phyloP scores from a whole-genome alignment of 2,888 invertebrate genomes.

The Aphodius sticticus region DNA sequence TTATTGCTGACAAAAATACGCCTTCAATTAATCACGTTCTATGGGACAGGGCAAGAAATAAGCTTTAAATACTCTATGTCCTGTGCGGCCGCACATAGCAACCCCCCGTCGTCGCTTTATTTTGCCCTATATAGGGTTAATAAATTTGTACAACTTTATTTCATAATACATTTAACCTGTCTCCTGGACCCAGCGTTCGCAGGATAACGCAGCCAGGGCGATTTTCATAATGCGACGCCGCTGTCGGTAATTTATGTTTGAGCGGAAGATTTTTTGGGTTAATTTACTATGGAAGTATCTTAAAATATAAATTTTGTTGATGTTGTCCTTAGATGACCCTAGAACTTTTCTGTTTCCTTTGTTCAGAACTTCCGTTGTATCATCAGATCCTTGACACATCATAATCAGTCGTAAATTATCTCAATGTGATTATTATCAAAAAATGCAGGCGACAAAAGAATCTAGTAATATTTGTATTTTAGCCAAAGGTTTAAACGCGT shows the following conservation, averaged over 20 bases:
- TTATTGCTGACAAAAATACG: conserved; percentile 56
- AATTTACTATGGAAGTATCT: neutral
- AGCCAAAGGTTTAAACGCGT: too few relatives aligned
- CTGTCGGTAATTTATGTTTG: neutral
- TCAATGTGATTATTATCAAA: too few relatives aligned
- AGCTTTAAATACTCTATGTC: conserved; percentile 47
- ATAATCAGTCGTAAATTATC: too few relatives aligned
- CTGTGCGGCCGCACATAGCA: conserved; percentile 16
- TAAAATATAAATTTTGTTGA: neutral
- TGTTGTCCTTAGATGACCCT: too few relatives aligned
- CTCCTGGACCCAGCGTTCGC: conserved; percentile 21
- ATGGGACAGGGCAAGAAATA: conserved; percentile 52
- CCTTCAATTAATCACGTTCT: conserved; percentile 54
- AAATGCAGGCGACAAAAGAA: too few relatives aligned
- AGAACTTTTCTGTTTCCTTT: too few relatives aligned
- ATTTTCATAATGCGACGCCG: neutral
- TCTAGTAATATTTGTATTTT: too few relatives aligned
- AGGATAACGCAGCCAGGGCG: neutral
- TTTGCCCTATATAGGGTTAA: conserved; percentile 41
- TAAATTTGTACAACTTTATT: conserved; percentile 43
- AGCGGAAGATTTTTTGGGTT: neutral
- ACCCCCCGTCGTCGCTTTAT: conserved; percentile 37
- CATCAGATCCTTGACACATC: too few relatives aligned
- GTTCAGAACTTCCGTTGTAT: too few relatives aligned
- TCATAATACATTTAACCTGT: conserved; percentile 37